Percentiles rank a stretch among this genome's conserved stretches.
Conservation (phyloP, 1,140 invertebrate species). For the Anagrus nilaparvatae region DNA sequence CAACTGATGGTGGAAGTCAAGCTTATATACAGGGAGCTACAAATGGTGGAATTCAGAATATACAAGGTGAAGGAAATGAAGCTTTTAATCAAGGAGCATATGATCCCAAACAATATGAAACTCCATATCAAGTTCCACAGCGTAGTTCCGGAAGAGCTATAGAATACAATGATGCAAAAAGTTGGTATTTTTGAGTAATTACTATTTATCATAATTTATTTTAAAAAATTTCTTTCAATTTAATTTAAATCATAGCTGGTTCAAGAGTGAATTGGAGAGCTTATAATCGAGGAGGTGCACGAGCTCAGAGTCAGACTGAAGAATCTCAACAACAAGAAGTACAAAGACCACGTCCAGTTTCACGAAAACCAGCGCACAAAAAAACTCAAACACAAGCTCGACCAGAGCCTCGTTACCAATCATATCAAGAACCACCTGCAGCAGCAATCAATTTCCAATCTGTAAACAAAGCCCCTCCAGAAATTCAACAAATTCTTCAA, state of each 20-base stretch:
- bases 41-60: constrained; percentile 22
- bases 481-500: constrained; percentile 34
- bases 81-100: constrained; percentile 25
- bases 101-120: constrained; percentile 18
- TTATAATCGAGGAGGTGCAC: constrained; percentile 22
- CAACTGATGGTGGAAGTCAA: constrained; percentile 30
- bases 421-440: constrained; percentile 22
- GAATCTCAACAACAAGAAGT: constrained; percentile 20
- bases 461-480: constrained; percentile 29
- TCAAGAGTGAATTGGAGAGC: constrained; percentile 36
- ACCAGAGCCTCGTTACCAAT: constrained; percentile 34
- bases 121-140: constrained; percentile 13
- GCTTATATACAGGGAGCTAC: constrained; percentile 34
- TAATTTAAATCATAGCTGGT: constrained; percentile 20
- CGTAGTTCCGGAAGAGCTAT: constrained; percentile 22
- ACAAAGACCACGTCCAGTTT: too few species aligned
- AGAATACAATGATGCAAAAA: constrained; percentile 35
- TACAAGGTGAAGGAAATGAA: constrained; percentile 22
- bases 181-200: constrained; percentile 18
- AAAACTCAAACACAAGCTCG: constrained; percentile 26
- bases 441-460: constrained; percentile 22
- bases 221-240: background rate
- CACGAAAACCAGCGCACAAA: constrained; percentile 5
- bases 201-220: constrained; percentile 1
- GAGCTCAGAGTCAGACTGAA: constrained; percentile 3